These are phyloP conservation scores for Tetraneura akinire DNA, from an alignment of 1,140 invertebrate genomes.

Conservation along the genomic window DNA sequence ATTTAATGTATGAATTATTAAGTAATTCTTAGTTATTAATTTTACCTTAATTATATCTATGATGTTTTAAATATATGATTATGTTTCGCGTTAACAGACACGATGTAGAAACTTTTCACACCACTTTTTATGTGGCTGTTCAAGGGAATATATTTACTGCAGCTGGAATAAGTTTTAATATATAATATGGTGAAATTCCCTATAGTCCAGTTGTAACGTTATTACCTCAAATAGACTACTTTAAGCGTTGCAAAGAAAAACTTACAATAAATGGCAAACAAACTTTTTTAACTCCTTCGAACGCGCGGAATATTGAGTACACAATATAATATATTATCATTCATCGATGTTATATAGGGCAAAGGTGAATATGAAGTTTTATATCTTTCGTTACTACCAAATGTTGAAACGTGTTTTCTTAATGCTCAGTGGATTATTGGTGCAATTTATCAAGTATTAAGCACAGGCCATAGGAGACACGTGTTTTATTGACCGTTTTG, in stretches of 20 bases:
- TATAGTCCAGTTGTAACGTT: slow-evolving; percentile 17
- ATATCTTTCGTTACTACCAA: neutral
- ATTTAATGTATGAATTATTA: too few relatives aligned
- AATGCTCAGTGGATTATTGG: neutral
- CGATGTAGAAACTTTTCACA: slow-evolving; percentile 2
- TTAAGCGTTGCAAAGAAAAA: slow-evolving; percentile 12
- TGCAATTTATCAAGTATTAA: slow-evolving; percentile 22
- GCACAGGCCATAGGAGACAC: neutral
- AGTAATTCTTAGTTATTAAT: too few relatives aligned
- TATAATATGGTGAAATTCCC: slow-evolving; percentile 45
- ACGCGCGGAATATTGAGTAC: neutral
- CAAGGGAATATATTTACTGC: slow-evolving; percentile 10
- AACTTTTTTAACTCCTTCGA: slow-evolving; percentile 7
- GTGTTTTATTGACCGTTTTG: neutral
- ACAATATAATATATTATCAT: neutral
- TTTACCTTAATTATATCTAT: too few relatives aligned
- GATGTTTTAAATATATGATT: neutral
- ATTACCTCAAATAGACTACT: slow-evolving; percentile 39
- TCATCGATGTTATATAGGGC: neutral
- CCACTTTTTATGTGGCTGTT: neutral
- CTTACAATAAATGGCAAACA: slow-evolving; percentile 28
- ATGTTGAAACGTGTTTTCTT: neutral
- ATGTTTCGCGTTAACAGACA: neutral
- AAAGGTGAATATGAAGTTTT: slow-evolving; percentile 5
- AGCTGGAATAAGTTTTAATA: slow-evolving; percentile 36